phyloP scores from a whole-genome alignment of 2,113 vertebrate species.

The Parus major region DNA sequence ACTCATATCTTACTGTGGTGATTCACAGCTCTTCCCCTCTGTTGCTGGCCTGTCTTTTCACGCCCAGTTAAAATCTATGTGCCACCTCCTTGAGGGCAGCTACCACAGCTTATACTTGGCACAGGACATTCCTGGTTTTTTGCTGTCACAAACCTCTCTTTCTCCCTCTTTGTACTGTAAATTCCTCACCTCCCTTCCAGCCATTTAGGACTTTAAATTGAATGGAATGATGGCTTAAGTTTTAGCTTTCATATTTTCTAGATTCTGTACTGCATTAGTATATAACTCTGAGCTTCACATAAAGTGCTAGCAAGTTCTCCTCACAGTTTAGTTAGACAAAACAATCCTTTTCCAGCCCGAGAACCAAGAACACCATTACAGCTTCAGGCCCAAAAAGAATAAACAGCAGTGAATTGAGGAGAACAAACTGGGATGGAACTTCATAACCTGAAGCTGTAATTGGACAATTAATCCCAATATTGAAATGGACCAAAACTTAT shows the following conservation, averaged over 20 bases:
- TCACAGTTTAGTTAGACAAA: not conserved
- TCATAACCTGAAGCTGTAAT: not conserved
- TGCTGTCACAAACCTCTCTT: not conserved
- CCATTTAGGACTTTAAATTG: not conserved
- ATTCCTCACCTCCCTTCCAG: not conserved
- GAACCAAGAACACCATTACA: not conserved
- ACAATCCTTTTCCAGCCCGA: not conserved
- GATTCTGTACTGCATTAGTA: not conserved
- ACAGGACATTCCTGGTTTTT: not conserved
- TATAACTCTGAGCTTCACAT: not conserved
- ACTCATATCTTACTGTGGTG: not conserved
- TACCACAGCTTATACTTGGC: not conserved
- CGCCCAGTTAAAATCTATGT: not conserved
- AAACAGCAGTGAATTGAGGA: rapidly evolving
- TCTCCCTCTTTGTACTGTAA: not conserved
- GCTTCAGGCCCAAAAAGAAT: no score
- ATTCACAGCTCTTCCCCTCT: not conserved
- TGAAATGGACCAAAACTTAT: not conserved
- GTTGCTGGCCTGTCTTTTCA: not conserved
- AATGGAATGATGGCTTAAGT: not conserved
- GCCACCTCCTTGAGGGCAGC: not conserved
- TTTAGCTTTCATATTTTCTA: not conserved
- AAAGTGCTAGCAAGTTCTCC: not conserved
- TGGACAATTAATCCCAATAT: not conserved
- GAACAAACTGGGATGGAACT: not conserved